Evolutionary conservation across 2,113 vertebrate species (phyloP), one percentile per base, ranked within the genome.

Genomic region (Cyanoderma ruficeps): DNA sequence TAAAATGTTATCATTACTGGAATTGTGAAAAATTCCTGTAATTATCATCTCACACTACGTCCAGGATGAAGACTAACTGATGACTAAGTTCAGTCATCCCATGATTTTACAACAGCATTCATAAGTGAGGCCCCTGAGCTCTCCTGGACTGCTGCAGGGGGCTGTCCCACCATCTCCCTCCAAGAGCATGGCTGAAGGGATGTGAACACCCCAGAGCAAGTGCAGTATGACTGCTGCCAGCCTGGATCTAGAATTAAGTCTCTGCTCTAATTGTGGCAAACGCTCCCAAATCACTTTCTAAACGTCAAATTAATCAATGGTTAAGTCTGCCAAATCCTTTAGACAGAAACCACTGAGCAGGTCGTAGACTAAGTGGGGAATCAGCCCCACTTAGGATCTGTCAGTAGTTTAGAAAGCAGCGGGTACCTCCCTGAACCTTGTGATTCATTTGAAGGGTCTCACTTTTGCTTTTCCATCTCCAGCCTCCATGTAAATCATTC

Each of bases 121-220:
- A 59, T 33, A 33, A 33, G 33, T 27, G n/a, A 33, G 33, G 14
- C 18, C 22, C 14, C 33, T 46, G 2, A 72, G 27, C 46, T 83
- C 37, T 71, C 46, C 46, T 42, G 55, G 15, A 42, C 15, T 33
- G 23, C 31, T 25, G 80, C 37, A 24, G 16, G 10, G 12, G 37
- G 15, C 56, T 71, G 56, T 71, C 67, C 16, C 25, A 52, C 31
- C 24, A 30, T 42, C 16, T 71, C 46, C 56, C 10, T 10, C 8
- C 0, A 0, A 25, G 33, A 3, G 8, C 25, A 5, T 2, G 67
- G 20, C 13, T 71, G 47, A 42, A 25, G n/a, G 56, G 37, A 25
- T 16, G 37, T 52, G 37, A 71, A 37, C 47, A 53, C 6, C 10
- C 33, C 2, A 0, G 2, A 15, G 47, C 21, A 53, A 31, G 56